A percentile compares a stretch with the other conserved stretches of the same genome.
Evolutionary conservation across 2,797 vertebrate genomes (phyloP).

Genomic region (Sebastes iracundus): DNA sequence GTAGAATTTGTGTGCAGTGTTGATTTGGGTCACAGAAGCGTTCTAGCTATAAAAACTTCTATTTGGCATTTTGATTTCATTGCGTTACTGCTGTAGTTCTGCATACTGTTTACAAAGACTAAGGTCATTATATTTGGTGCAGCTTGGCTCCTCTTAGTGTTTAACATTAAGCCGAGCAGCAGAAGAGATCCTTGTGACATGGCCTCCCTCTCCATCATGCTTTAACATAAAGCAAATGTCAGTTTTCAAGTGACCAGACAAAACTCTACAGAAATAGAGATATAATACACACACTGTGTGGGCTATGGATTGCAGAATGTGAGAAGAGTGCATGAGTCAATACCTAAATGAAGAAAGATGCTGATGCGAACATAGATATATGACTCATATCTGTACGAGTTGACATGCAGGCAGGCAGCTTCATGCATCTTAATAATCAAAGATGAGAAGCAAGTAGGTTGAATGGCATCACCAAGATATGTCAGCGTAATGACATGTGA

Average conservation of each 20-base stretch:
- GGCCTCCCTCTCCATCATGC: constrained; percentile 51
- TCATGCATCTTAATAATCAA: constrained; percentile 81
- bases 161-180: neutral
- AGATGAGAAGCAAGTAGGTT: constrained; percentile 65
- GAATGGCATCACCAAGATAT: constrained; percentile 53
- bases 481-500: constrained; percentile 63
- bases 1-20: neutral
- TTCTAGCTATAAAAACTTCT: neutral
- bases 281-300: constrained; percentile 59
- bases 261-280: constrained; percentile 72
- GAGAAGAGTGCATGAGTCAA: constrained; percentile 73
- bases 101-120: neutral
- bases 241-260: constrained; percentile 55
- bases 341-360: constrained; percentile 82
- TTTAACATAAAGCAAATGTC: constrained; percentile 55
- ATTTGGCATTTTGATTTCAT: constrained; percentile 7
- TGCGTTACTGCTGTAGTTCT: neutral
- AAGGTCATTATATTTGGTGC: neutral
- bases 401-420: constrained; percentile 70
- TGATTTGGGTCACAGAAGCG: neutral
- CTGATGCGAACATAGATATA: constrained; percentile 78
- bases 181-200: constrained; percentile 6
- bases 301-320: constrained; percentile 69
- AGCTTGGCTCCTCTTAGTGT: neutral
- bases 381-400: constrained; percentile 74